A percentile compares a stretch with the other conserved stretches of the same genome.
Conservation (phyloP, 2,113 vertebrate species). For the Platysternon megacephalum region DNA sequence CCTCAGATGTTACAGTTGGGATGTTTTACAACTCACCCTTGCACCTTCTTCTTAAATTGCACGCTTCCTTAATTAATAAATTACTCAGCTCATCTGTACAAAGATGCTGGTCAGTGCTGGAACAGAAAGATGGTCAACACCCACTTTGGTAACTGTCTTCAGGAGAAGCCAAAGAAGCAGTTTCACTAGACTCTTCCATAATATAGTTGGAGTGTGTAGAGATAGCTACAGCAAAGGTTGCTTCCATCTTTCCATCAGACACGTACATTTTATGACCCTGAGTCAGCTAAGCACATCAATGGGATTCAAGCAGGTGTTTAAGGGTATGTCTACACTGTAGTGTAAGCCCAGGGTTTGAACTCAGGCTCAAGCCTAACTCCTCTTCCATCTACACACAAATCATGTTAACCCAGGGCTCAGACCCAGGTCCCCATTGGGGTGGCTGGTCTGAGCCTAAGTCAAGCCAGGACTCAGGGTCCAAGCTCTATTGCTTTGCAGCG, state of each 20-base stretch:
- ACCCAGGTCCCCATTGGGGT: not conserved
- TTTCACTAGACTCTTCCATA: not conserved
- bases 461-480: not conserved
- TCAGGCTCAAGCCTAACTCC: not conserved
- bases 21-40: not conserved
- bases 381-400: not conserved
- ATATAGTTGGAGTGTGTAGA: not conserved
- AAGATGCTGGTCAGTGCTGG: not conserved
- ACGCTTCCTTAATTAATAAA: slow-evolving; percentile 24
- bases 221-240: not conserved
- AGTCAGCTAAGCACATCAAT: not conserved
- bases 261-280: not conserved
- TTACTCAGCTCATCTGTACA: not conserved
- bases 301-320: not conserved
- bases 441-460: not conserved
- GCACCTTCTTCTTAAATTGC: slow-evolving; percentile 23
- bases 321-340: too few species aligned
- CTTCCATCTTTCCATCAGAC: not conserved
- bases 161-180: not conserved
- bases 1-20: not conserved
- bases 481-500: not conserved
- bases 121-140: not conserved
- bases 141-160: not conserved
- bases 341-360: not conserved
- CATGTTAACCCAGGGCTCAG: not conserved